Evolutionary conservation across 2,113 vertebrate genomes (phyloP), one percentile per base, ranked within the genome.

Genomic region (Chaetura pelagica): DNA sequence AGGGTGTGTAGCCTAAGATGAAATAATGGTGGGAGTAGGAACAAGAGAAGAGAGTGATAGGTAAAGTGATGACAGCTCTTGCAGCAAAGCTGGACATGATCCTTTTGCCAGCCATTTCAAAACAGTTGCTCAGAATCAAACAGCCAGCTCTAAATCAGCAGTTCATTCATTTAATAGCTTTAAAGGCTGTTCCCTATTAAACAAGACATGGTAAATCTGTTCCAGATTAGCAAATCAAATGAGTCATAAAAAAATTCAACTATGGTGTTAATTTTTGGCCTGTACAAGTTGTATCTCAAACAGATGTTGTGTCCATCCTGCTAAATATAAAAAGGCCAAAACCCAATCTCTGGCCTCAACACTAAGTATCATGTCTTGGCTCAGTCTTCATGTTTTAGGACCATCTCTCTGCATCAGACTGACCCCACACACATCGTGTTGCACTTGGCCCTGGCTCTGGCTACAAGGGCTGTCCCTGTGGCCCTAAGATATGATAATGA

Each of bases 141-240:
- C 15, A 77, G 51, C 49, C 42, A 87, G 63, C 32, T 21, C 67
- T 74, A 88, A 94, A 84, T 22, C 90, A 93, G 68, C 59, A 91
- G 9, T 77, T 95, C 72, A 81, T 94, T 96, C 52, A 93, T 84
- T 83, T 90, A 86, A 90, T 74, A 90, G 84, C 75, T 96, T 95
- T 91, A 93, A 92, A 83, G 42, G 42, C 90, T 90, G 82, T 77
- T 95, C 29, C 29, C 38, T 91, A 74, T 93, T 91, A 88, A 94
- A 87, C 23, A 71, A 85, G 75, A 72, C 91, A 91, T 12, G 14
- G 42, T 26, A 80, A 96, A 95, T 95, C 91, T 97, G 94, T 90
- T 96, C 88, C 78, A 90, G 84, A 93, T 96, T 91, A 96, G 23
- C 63, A 93, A 73, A 94, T 88, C 44, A 83, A 93, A 90, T 84